Conservation (phyloP, 2,888 invertebrate species). For the Apotomis betuletana region DNA sequence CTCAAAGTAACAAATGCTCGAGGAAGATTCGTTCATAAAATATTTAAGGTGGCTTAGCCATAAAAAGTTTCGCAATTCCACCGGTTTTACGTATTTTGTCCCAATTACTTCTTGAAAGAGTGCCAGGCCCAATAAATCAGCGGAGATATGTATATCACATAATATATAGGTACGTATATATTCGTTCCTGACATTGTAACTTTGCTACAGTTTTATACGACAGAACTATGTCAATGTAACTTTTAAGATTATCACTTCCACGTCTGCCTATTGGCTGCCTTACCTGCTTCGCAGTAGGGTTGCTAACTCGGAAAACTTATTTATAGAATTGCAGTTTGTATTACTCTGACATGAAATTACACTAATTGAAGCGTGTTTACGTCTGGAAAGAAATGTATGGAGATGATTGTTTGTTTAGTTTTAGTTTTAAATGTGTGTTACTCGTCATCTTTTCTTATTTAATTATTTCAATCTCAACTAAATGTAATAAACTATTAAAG, state of each 20-base stretch:
- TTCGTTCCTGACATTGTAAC: slow-evolving; percentile 71
- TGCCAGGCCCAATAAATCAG: slow-evolving; percentile 74
- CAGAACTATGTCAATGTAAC: slow-evolving; percentile 81
- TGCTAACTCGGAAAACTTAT: slow-evolving; percentile 44
- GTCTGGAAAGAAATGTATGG: slow-evolving; percentile 3
- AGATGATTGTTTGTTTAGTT: slow-evolving; percentile 9
- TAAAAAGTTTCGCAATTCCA: slow-evolving; percentile 61
- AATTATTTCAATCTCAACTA: no score
- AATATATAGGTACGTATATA: slow-evolving; percentile 44
- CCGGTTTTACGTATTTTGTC: slow-evolving; percentile 66
- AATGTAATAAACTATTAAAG: no score
- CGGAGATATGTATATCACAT: slow-evolving; percentile 52
- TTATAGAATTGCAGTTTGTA: slow-evolving; percentile 17
- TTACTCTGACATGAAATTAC: slow-evolving; percentile 17
- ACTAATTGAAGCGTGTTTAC: slow-evolving; percentile 22
- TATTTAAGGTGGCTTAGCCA: slow-evolving; percentile 51
- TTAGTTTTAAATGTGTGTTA: slow-evolving; percentile 7
- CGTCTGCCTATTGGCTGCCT: slow-evolving; percentile 63
- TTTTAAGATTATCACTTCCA: slow-evolving; percentile 81
- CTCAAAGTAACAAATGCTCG: slow-evolving; percentile 32
- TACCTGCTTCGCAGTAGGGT: slow-evolving; percentile 69
- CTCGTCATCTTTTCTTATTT: neutral
- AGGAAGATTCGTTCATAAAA: slow-evolving; percentile 45
- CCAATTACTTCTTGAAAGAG: slow-evolving; percentile 75
- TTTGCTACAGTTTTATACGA: slow-evolving; percentile 71